Percentiles rank a stretch among this genome's conserved stretches.
These are phyloP conservation scores for Carassius auratus DNA, from an alignment of 2,113 vertebrate species.

Conservation along the genomic window DNA sequence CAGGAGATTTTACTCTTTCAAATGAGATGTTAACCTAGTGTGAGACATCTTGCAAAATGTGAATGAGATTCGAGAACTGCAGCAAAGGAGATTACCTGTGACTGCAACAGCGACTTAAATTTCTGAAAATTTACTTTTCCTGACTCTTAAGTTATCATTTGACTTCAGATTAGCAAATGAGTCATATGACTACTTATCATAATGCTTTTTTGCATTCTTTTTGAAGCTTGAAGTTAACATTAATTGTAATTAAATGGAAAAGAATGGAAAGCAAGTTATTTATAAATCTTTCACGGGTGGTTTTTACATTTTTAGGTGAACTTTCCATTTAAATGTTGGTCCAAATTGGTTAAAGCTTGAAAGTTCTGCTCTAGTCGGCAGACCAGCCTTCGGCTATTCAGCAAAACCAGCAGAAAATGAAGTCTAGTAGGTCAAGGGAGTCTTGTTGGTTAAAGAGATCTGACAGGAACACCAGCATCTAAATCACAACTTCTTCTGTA, in stretches of 20 bases:
- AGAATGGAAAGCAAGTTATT: not conserved
- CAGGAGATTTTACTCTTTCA: not conserved
- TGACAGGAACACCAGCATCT: slow-evolving; percentile 6
- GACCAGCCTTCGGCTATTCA: not conserved
- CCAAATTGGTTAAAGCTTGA: not conserved
- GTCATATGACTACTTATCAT: not conserved
- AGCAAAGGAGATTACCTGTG: not conserved
- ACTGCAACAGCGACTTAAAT: not conserved
- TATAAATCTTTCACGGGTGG: not conserved
- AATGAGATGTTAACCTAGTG: not conserved
- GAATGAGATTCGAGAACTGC: not conserved
- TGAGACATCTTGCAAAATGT: not conserved
- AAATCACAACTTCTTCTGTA: slow-evolving; percentile 14
- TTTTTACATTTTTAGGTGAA: not conserved
- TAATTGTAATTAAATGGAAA: not conserved
- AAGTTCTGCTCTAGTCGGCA: not conserved
- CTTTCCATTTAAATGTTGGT: not conserved
- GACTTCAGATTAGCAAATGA: not conserved
- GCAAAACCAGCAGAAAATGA: not conserved
- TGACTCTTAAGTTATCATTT: not conserved
- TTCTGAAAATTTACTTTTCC: not conserved
- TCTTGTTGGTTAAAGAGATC: not conserved
- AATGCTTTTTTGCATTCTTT: not conserved
- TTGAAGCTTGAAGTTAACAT: not conserved
- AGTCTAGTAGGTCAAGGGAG: not conserved